A percentile compares a stretch with the other conserved stretches of the same genome.
These are phyloP conservation scores for Pedicia rivosa DNA, from an alignment of 2,888 invertebrate species.

Conservation along the genomic window DNA sequence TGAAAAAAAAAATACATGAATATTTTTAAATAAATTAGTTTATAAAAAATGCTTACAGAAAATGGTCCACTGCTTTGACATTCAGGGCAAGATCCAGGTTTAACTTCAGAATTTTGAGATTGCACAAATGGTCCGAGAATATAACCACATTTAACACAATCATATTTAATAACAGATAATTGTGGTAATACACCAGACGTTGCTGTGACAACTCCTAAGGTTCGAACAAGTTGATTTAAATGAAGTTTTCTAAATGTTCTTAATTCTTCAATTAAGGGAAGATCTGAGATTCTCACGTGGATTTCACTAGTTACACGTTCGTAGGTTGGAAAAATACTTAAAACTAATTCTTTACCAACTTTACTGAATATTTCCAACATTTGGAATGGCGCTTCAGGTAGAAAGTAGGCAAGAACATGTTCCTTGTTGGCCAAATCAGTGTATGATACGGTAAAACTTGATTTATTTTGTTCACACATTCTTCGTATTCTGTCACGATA, in stretches of 20 bases:
- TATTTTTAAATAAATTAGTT: slow-evolving; percentile 6
- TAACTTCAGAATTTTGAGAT: slow-evolving; percentile 81
- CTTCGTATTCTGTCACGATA: slow-evolving; percentile 85
- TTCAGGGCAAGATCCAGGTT: slow-evolving; percentile 93
- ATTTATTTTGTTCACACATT: slow-evolving; percentile 86
- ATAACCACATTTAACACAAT: slow-evolving; percentile 92
- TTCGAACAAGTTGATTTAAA: slow-evolving; percentile 87
- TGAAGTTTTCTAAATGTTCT: slow-evolving; percentile 79
- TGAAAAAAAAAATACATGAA: slow-evolving; percentile 25
- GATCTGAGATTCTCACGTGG: slow-evolving; percentile 84
- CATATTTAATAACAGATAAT: slow-evolving; percentile 87
- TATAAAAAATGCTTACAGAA: slow-evolving; percentile 41
- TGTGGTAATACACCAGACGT: slow-evolving; percentile 94
- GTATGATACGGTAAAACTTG: slow-evolving; percentile 87
- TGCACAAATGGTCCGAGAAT: slow-evolving; percentile 94
- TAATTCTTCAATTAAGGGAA: slow-evolving; percentile 91
- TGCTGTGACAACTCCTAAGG: slow-evolving; percentile 87
- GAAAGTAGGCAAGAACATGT: slow-evolving; percentile 87
- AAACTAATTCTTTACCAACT: slow-evolving; percentile 83
- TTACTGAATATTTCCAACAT: slow-evolving; percentile 94
- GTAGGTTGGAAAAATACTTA: slow-evolving; percentile 91
- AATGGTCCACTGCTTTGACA: slow-evolving; percentile 96
- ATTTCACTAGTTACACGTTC: slow-evolving; percentile 87
- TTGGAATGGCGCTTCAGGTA: slow-evolving; percentile 94
- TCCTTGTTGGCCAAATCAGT: slow-evolving; percentile 78